Conservation (phyloP, 2,888 invertebrate genomes). For the Eristalis intricaria region DNA sequence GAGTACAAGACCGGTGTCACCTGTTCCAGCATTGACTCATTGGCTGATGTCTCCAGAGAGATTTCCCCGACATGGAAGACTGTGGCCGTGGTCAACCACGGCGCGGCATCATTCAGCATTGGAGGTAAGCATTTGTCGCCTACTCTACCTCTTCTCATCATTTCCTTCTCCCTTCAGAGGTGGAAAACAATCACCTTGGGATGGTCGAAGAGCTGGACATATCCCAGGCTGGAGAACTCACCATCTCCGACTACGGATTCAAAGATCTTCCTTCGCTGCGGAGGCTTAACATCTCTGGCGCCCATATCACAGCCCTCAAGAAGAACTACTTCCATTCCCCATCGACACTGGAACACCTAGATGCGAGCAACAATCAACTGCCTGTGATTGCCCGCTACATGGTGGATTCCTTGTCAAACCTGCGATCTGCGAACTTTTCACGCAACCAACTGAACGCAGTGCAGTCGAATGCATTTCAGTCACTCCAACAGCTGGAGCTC, state of each 20-base stretch:
- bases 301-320: conserved; percentile 73
- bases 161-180: neutral
- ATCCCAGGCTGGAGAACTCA: conserved; percentile 74
- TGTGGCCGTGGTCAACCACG: conserved; percentile 61
- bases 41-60: conserved; percentile 45
- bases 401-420: conserved; percentile 73
- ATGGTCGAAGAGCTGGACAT: conserved; percentile 74
- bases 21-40: conserved; percentile 47
- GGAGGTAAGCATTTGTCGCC: conserved; percentile 40
- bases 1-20: neutral
- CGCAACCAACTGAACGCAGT: conserved; percentile 75
- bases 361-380: conserved; percentile 77
- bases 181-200: neutral
- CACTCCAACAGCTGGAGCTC: conserved; percentile 73
- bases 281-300: conserved; percentile 76
- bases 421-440: conserved; percentile 77
- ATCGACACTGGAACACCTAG: conserved; percentile 75
- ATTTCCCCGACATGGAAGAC: conserved; percentile 54
- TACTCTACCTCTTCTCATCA: neutral
- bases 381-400: conserved; percentile 71
- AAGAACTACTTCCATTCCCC: conserved; percentile 73
- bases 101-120: conserved; percentile 38
- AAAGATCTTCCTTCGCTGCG: conserved; percentile 74
- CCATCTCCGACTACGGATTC: conserved; percentile 75
- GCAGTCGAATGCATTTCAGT: conserved; percentile 73